phyloP scores from a whole-genome alignment of 1,140 invertebrate species.

The Leucophenga varia region DNA sequence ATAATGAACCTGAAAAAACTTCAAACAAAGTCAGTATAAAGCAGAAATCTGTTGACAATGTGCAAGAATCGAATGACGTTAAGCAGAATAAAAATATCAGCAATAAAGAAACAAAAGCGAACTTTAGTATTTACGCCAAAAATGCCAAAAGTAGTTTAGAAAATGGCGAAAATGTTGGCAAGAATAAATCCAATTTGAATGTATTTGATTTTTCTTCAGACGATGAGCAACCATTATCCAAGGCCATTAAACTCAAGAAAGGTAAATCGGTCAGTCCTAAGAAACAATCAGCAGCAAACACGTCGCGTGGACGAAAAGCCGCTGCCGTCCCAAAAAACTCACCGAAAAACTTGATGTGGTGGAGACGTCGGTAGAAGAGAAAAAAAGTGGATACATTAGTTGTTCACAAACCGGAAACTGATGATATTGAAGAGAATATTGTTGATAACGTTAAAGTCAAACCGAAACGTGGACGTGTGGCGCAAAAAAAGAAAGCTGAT shows the following conservation, averaged over 20 bases:
- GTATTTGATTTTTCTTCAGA: slow-evolving; percentile 57
- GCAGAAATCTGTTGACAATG: too few relatives aligned
- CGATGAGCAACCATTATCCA: slow-evolving; percentile 56
- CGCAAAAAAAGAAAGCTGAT: slow-evolving; percentile 21
- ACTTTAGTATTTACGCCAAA: slow-evolving; percentile 51
- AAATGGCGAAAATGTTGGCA: slow-evolving; percentile 2
- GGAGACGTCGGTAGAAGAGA: background rate
- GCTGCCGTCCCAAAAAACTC: slow-evolving; percentile 23
- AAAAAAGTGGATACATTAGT: slow-evolving; percentile 3
- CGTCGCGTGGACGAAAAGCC: slow-evolving; percentile 30
- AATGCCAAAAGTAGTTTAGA: slow-evolving; percentile 33
- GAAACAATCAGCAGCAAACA: slow-evolving; percentile 16
- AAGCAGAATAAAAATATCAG: slow-evolving; percentile 18
- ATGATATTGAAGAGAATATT: background rate
- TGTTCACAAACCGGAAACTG: background rate
- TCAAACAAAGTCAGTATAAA: slow-evolving; percentile 1
- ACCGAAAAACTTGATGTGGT: background rate
- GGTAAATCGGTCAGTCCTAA: slow-evolving; percentile 28
- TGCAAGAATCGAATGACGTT: background rate
- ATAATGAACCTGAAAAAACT: slow-evolving; percentile 11
- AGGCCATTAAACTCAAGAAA: slow-evolving; percentile 52
- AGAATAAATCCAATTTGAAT: slow-evolving; percentile 36
- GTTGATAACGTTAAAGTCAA: background rate
- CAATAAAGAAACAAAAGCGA: slow-evolving; percentile 35
- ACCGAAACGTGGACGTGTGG: slow-evolving; percentile 13